Conservation (phyloP, 2,797 vertebrate genomes). For the Tokudaia tokunoshimensis region DNA sequence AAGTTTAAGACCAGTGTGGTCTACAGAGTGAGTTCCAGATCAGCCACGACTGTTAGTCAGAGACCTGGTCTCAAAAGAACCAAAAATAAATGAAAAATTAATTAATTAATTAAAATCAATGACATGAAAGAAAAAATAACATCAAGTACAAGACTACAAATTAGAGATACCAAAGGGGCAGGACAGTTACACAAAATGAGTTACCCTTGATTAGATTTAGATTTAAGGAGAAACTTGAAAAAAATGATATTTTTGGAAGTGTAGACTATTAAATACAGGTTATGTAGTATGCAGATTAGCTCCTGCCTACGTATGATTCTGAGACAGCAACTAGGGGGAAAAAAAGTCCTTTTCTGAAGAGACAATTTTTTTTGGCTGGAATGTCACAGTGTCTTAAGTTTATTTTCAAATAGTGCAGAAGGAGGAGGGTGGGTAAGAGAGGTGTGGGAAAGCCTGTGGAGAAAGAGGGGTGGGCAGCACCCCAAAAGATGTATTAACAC, state of each 20-base stretch:
- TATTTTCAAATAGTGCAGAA: background rate
- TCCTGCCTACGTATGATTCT: background rate
- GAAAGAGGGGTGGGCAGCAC: background rate
- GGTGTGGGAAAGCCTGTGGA: fast-evolving
- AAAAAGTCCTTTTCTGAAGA: background rate
- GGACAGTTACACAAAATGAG: background rate
- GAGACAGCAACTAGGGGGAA: background rate
- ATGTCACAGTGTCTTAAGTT: background rate
- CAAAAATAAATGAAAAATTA: background rate
- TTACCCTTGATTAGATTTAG: background rate
- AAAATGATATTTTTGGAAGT: background rate
- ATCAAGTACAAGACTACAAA: background rate
- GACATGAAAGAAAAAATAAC: background rate
- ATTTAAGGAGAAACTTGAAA: background rate
- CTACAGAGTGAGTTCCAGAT: background rate
- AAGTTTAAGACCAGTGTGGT: background rate
- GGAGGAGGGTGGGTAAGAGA: background rate
- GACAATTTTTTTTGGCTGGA: background rate
- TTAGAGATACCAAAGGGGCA: background rate
- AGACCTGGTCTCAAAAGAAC: background rate
- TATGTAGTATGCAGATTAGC: background rate
- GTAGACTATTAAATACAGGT: background rate
- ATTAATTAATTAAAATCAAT: background rate
- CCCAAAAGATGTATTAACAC: background rate
- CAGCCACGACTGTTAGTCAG: background rate